These are phyloP conservation scores for Calidris pygmaea DNA, from an alignment of 2,113 vertebrate species.

Conservation along the genomic window DNA sequence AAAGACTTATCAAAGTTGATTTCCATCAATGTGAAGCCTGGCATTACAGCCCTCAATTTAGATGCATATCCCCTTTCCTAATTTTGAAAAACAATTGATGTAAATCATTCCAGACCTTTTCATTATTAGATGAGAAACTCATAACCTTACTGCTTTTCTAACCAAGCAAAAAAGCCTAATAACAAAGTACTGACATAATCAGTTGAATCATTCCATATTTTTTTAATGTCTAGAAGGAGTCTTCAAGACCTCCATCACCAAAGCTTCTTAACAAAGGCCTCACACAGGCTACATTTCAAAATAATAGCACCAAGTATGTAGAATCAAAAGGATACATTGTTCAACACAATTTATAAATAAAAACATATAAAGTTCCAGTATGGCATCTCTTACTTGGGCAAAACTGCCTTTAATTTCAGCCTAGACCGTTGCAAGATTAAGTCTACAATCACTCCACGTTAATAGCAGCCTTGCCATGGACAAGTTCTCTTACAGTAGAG, in stretches of 20 bases:
- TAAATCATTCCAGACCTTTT: constrained; percentile 17
- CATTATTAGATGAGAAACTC: background rate
- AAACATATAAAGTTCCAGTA: background rate
- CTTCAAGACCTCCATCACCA: background rate
- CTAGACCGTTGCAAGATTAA: background rate
- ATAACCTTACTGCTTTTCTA: background rate
- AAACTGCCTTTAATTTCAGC: background rate
- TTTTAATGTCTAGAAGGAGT: background rate
- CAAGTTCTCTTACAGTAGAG: background rate
- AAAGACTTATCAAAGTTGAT: background rate
- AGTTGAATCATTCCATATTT: background rate
- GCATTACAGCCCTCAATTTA: background rate
- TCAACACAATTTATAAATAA: background rate
- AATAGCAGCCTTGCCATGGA: background rate
- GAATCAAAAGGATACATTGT: background rate
- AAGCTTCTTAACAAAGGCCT: background rate
- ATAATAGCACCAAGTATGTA: accelerated
- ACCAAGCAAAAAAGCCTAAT: background rate
- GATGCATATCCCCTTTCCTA: background rate
- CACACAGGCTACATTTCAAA: background rate
- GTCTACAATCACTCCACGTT: background rate
- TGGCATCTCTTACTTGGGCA: accelerated
- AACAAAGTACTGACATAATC: background rate
- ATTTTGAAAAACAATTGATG: background rate
- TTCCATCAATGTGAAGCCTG: background rate